Base-by-base conservation (phyloP, 2,797 vertebrate genomes). In the Danio jaintianensis region DNA sequence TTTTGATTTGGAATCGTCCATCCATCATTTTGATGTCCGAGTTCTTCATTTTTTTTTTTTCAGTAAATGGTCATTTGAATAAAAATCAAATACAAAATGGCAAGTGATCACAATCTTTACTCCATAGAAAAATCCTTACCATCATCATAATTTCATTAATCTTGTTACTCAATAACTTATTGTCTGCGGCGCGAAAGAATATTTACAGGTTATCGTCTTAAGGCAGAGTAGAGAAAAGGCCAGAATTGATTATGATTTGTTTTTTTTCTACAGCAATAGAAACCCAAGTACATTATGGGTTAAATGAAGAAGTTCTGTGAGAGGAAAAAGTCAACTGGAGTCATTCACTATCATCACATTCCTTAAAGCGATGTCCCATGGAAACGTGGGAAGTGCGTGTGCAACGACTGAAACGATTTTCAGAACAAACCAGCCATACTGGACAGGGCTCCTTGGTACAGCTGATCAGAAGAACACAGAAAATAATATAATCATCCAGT, bases 121-220 rank as follows among this genome's bases (percentile, higher is more conserved):
- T 89, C 88, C 84, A 75, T 64, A 81, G 62, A 66, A 76, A 79
- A 82, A 43, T 22, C 50, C 53, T 69, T 47, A 76, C 78, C 47
- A 50, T 79, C 67, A 73, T 72, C 62, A 83, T 58, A 69, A 45
- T 47, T 83, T 50, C 36, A 55, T 80, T 69, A 69, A 78, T 75
- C 80, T 53, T 22, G 15, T 22, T 83, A 80, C 89, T 90, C 90
- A 88, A 93, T 93, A 93, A 93, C 80, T 91, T 92, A 90, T 81
- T 86, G 55, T 79, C 72, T 85, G 87, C 85, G 53, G 59, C 68
- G 85, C 85, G 90, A 78, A 74, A 29, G 29, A 82, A 67, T 93
- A 94, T 94, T 89, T 94, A 94, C 93, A 94, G 20, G 61, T 58
- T 73, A 50, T 47, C 59, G 78, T n/a, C 70, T 53, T 78, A 79